phyloP scores from a whole-genome alignment of 35 echinoderm and acorn worm genomes.

The Eucidaris tribuloides region DNA sequence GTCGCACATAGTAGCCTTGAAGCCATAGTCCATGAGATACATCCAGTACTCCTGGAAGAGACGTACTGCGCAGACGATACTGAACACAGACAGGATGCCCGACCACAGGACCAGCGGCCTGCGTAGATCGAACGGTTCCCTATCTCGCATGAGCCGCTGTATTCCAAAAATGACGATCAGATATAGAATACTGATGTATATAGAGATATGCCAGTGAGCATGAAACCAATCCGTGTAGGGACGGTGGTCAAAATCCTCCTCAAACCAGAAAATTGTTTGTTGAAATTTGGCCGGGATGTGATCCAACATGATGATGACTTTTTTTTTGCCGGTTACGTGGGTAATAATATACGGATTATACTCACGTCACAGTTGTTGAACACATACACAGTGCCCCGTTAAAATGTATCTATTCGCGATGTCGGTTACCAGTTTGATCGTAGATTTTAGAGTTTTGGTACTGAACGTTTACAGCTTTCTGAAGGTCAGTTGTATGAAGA shows the following conservation, averaged over 20 bases:
- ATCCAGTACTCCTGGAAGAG: slow-evolving; percentile 51
- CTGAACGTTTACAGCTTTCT: no score
- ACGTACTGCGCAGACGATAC: slow-evolving; percentile 77
- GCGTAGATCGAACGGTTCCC: slow-evolving; percentile 56
- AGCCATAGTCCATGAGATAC: slow-evolving; percentile 59
- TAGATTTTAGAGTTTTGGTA: no score
- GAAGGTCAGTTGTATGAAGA: no score
- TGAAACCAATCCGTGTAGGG: slow-evolving; percentile 64
- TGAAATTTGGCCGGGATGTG: slow-evolving; percentile 69
- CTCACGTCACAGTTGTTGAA: no score
- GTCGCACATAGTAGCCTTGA: slow-evolving; percentile 86
- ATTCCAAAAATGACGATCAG: slow-evolving; percentile 83
- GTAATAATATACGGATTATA: background rate
- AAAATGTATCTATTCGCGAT: no score
- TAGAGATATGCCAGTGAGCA: slow-evolving; percentile 67
- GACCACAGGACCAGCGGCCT: slow-evolving; percentile 76
- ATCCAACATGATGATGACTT: slow-evolving; percentile 53
- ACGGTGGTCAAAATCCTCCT: slow-evolving; percentile 79
- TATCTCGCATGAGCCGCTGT: slow-evolving; percentile 70
- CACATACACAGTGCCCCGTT: no score
- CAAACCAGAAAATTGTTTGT: slow-evolving; percentile 71
- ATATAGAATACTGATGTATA: slow-evolving; percentile 65
- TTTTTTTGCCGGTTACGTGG: background rate
- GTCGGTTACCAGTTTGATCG: no score
- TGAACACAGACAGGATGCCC: slow-evolving; percentile 73